phyloP scores from a whole-genome alignment of 2,113 vertebrate species.

The Kryptolebias marmoratus region DNA sequence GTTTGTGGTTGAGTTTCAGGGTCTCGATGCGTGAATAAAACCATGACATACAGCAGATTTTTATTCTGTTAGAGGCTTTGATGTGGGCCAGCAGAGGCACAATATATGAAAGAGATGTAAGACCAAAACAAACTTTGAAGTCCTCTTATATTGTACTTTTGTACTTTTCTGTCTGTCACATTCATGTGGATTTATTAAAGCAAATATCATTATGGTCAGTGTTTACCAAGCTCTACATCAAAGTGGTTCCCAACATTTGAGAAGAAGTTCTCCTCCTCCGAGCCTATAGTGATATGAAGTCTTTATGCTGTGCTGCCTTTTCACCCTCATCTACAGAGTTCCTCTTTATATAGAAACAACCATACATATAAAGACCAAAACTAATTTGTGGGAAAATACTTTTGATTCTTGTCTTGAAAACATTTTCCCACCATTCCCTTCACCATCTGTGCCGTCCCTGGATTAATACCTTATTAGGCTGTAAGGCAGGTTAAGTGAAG shows the following conservation, averaged over 20 bases:
- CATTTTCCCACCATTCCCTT: conserved; percentile 60
- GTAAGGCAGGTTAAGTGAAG: conserved; percentile 23
- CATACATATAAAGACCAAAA: conserved; percentile 27
- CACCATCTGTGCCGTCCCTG: conserved; percentile 21
- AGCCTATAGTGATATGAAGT: conserved; percentile 9
- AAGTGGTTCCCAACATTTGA: conserved; percentile 30
- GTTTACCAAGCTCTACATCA: conserved; percentile 44
- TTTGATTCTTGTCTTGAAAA: conserved; percentile 35
- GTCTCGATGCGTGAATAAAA: conserved; percentile 3
- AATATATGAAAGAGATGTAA: conserved; percentile 5
- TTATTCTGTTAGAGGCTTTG: conserved; percentile 16
- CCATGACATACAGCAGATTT: conserved; percentile 4
- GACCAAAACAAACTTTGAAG: conserved; percentile 49
- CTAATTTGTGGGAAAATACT: conserved; percentile 68
- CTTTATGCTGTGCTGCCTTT: conserved; percentile 18
- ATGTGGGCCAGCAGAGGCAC: conserved; percentile 24
- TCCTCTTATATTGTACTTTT: conserved; percentile 19
- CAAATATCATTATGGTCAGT: conserved; percentile 9
- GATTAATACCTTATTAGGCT: conserved; percentile 75
- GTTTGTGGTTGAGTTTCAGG: conserved; percentile 51
- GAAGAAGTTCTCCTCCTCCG: conserved; percentile 18
- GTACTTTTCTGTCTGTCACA: conserved; percentile 6
- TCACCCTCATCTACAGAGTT: conserved; percentile 9
- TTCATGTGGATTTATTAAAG: conserved; percentile 8
- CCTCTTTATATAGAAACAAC: conserved; percentile 1